phyloP scores from a whole-genome alignment of 2,113 vertebrate genomes.

The Lagopus muta region DNA sequence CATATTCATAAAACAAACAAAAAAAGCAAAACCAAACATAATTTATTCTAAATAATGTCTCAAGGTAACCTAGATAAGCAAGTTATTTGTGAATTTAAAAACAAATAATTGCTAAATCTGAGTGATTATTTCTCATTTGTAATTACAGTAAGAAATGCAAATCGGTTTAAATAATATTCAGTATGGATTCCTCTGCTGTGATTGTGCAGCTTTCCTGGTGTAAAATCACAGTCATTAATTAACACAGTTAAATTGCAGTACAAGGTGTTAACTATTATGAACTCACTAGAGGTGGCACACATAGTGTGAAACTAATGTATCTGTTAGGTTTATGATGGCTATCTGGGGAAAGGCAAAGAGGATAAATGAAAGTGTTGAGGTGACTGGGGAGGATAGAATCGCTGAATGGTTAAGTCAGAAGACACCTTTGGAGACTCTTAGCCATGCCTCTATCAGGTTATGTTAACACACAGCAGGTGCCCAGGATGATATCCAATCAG shows the following conservation, averaged over 20 bases:
- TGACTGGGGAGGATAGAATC: neutral
- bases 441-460: neutral
- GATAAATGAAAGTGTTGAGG: accelerated
- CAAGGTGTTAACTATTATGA: neutral
- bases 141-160: neutral
- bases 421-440: neutral
- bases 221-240: neutral
- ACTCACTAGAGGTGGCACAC: neutral
- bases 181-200: neutral
- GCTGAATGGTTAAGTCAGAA: neutral
- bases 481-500: neutral
- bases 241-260: neutral
- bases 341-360: neutral
- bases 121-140: neutral
- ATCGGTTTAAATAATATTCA: neutral
- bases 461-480: neutral
- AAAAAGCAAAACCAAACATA: neutral
- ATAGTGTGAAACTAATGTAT: accelerated
- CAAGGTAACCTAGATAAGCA: neutral
- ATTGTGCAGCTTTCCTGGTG: neutral
- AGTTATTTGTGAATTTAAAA: neutral
- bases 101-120: neutral
- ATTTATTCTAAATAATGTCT: neutral
- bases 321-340: neutral
- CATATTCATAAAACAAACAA: neutral